Conservation (phyloP, 2,797 vertebrate species). For the Dendrocincla tyrannina region DNA sequence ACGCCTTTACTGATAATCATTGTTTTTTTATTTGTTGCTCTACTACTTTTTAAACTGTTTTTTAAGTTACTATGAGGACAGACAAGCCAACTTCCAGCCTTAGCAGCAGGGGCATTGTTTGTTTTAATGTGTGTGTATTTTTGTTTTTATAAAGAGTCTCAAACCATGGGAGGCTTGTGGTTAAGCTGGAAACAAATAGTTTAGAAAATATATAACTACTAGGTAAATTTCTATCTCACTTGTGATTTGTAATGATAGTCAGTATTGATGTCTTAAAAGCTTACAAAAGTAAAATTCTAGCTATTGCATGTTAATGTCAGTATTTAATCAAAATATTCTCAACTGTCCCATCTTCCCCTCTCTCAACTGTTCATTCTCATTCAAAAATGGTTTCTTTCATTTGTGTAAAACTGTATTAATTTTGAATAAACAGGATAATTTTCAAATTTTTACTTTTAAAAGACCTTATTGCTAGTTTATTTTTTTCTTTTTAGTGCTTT, state of each 20-base stretch:
- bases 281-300: neutral
- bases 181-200: neutral
- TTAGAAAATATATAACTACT: neutral
- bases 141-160: constrained; percentile 41
- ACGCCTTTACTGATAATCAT: constrained; percentile 47
- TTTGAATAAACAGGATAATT: neutral
- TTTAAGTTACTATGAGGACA: constrained; percentile 43
- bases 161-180: neutral
- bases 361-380: neutral
- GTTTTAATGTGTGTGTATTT: constrained; percentile 42
- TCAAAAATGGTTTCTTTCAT: neutral
- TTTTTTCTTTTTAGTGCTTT: neutral
- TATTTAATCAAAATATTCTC: neutral
- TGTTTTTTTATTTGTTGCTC: constrained; percentile 40
- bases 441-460: neutral
- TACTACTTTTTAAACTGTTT: constrained; percentile 50
- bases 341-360: neutral
- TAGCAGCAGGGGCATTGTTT: constrained; percentile 41
- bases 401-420: neutral
- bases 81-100: constrained; percentile 37
- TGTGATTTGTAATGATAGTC: neutral
- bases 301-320: neutral
- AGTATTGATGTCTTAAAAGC: neutral
- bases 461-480: neutral
- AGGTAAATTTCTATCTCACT: neutral